These are phyloP conservation scores for Stercorarius parasiticus DNA, from an alignment of 2,113 vertebrate species.

Conservation along the genomic window DNA sequence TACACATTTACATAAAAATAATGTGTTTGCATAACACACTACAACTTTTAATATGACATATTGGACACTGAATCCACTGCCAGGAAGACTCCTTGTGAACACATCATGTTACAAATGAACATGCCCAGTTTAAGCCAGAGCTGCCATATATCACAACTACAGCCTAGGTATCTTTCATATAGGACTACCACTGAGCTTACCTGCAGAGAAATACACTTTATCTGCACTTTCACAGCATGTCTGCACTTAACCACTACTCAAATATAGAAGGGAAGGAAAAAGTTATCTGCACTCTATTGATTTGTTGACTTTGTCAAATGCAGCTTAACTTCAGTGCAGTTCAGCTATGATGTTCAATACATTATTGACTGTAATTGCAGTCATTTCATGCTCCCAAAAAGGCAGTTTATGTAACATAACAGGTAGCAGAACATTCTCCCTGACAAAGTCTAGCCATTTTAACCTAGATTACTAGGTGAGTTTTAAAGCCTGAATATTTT, in stretches of 20 bases:
- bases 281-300: background rate
- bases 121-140: background rate
- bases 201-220: conserved; percentile 67
- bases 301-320: conserved; percentile 36
- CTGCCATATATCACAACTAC: background rate
- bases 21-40: background rate
- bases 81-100: background rate
- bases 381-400: background rate
- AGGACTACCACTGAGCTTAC: conserved; percentile 52
- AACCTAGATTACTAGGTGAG: background rate
- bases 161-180: background rate
- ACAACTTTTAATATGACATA: background rate
- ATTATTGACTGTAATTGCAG: background rate
- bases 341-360: background rate
- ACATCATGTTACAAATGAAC: background rate
- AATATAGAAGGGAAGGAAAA: conserved; percentile 45
- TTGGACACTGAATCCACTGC: background rate
- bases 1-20: background rate
- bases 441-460: background rate
- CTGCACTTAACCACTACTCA: conserved; percentile 66
- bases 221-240: conserved; percentile 54
- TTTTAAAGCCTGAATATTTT: background rate
- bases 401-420: background rate
- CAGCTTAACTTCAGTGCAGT: background rate
- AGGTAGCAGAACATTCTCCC: background rate